Base-by-base conservation (phyloP, 1,140 invertebrate genomes). In the Micrasema longulum region DNA sequence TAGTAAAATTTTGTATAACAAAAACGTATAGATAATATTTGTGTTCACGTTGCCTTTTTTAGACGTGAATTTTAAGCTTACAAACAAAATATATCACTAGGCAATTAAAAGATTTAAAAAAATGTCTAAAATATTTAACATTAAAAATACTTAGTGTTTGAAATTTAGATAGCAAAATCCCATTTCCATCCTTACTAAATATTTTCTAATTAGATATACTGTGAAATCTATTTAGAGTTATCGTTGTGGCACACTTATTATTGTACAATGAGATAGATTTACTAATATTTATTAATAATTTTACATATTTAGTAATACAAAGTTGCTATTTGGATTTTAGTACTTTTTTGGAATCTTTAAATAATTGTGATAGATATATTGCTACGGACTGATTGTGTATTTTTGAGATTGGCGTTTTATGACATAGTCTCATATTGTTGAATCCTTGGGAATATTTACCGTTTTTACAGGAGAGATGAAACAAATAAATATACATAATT, bases 381-480 rank as follows among this genome's bases (percentile, higher is more conserved):
- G 38, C 57, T 53, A 68, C 45, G 73, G 64, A 75, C 73, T 75
- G 74, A 75, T 60, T 45, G 74, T 66, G 74, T 75, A 75, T 75
- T 75, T 75, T 75, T 75, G 74, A 75, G 67, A 69, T 69, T 72
- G 74, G 70, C 45, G 64, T 75, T 72, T 74, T 74, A 69, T 50
- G 45, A 64, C 41, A 47, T 45, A 26, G 60, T 62, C 22, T 62
- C 38, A 35, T 41, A 41, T 62, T 62, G 57, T 62, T 62, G 35
- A 22, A 62, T 35, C 41, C 60, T 64, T 64, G 38, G 60, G 60
- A 64, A 64, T 45, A 45, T 64, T 47, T 64, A 64, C 41, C 41
- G 43, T 48, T 45, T 63, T 60, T 64, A 64, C 41, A 23, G 43
- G 26, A 64, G 20, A 64, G 41, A 31, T 31, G 26, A 31, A n/a